Base-by-base conservation (phyloP, 2,888 invertebrate genomes). In the Cosmia pyralina region DNA sequence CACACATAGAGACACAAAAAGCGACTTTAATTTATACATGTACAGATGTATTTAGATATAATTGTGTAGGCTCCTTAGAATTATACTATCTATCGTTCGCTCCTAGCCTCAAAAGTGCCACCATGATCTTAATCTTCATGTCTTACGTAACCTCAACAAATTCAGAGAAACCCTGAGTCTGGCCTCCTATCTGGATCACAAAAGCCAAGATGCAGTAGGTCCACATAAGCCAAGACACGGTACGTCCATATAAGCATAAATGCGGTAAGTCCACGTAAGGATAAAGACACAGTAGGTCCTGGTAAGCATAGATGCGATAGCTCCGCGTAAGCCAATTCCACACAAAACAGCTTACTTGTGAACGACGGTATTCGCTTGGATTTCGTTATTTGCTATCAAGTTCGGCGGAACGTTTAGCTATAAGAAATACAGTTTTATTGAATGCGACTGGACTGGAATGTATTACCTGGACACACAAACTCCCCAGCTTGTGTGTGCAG, bases 361-460 rank as follows among this genome's bases (percentile, higher is more conserved):
- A 72, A 59, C 74, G 41, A 70, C 52, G 55, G 19, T 67, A 67
- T 68, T 62, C 17, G 62, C 59, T 63, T 77, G 48, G 62, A 76
- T 81, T 76, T 72, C 67, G 64, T 73, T 70, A 72, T 65, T 80
- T n/a, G 57, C 75, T 66, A 71, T 68, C 78, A 38, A 75, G 79
- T 70, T 60, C 46, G 34, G 34, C 11, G 65, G 53, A 77, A 72
- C 64, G 70, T 67, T 81, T 79, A 79, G 72, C 70, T 55, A 67
- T 82, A 48, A 67, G 69, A 75, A 79, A 82, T 79, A 72, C 55
- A 55, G 34, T 64, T 81, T 79, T 76, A 82, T 84, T 76, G 66
- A 69, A 81, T 68, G 69, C 11, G 46, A 71, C 62, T 68, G 41
- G 57, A n/a, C n/a, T n/a, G n/a, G n/a, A n/a, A n/a, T n/a, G n/a